These are phyloP conservation scores for Chunga burmeisteri DNA, from an alignment of 2,113 vertebrate species.

Conservation along the genomic window DNA sequence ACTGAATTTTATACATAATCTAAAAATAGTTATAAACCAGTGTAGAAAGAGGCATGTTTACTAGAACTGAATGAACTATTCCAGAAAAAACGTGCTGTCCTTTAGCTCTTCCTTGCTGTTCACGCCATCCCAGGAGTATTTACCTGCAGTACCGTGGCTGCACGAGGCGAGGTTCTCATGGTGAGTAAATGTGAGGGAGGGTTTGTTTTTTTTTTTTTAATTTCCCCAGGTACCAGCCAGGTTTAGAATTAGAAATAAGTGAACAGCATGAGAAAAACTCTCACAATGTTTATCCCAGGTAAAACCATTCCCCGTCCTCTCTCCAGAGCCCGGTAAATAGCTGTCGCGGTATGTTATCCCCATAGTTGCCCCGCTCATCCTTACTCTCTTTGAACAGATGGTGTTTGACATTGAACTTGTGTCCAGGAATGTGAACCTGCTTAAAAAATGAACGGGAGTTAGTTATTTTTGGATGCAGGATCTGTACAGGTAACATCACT, in stretches of 20 bases:
- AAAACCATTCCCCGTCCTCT: background rate
- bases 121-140: background rate
- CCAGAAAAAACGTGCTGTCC: background rate
- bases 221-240: background rate
- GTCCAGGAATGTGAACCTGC: background rate
- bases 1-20: background rate
- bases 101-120: background rate
- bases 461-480: background rate
- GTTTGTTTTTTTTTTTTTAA: background rate
- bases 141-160: background rate
- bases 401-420: background rate
- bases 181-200: background rate
- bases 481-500: background rate
- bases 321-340: background rate
- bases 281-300: background rate
- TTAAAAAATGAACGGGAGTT: background rate
- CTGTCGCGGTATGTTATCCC: background rate
- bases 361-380: background rate
- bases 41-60: background rate
- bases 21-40: background rate
- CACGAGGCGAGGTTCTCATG: fast-evolving
- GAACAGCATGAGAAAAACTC: background rate
- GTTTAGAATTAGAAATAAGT: background rate
- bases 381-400: fast-evolving
- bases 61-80: background rate